Evolutionary conservation across 2,113 vertebrate species (phyloP).

Genomic region (zebrafish (Danio rerio)): GRCz12tu NC_133188.1:2096501-2097000

Average conservation of each 20-base stretch:
- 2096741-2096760: neutral
- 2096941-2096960: neutral
- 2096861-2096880: neutral
- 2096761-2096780: neutral
- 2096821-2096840: neutral
- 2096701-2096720: neutral
- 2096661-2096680: neutral
- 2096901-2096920: neutral
- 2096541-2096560: neutral
- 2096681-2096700: neutral
- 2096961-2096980: neutral
- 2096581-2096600: neutral
- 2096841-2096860: neutral
- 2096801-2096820: neutral
- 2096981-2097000: neutral
- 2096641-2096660: neutral
- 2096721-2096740: neutral
- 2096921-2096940: neutral
- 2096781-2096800: neutral
- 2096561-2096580: neutral
- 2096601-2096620: neutral
- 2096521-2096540: too few relatives aligned
- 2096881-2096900: neutral
- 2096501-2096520: neutral
- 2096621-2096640: neutral